Evolutionary conservation across 2,113 vertebrate species (phyloP).

Genomic region (Pluvialis apricaria): DNA sequence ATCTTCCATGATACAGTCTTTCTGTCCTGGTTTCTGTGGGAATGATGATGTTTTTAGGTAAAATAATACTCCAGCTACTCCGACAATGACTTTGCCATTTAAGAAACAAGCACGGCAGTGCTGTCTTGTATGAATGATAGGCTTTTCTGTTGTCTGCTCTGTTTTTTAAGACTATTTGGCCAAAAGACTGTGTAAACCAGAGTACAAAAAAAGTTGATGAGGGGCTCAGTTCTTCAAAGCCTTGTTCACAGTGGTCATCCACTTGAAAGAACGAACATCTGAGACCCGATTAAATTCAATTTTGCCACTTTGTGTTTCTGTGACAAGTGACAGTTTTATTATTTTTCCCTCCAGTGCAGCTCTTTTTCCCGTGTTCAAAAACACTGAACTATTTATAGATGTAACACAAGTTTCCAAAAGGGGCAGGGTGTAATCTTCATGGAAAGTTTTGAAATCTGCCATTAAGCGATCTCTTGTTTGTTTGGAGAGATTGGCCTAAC

Average conservation of each 20-base stretch:
- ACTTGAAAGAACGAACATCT: not conserved
- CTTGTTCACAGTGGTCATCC: not conserved
- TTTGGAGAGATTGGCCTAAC: not conserved
- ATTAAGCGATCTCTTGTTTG: not conserved
- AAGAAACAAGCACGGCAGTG: not conserved
- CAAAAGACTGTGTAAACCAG: not conserved
- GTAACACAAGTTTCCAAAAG: not conserved
- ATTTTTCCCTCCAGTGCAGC: not conserved
- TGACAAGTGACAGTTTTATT: not conserved
- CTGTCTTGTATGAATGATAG: not conserved
- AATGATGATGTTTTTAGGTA: not conserved
- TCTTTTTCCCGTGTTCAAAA: slow-evolving; percentile 5
- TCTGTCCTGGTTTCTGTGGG: not conserved
- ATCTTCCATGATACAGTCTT: not conserved
- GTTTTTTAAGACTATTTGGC: not conserved
- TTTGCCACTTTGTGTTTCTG: not conserved
- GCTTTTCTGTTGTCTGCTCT: not conserved
- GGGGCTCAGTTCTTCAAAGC: not conserved
- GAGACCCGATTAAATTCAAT: not conserved
- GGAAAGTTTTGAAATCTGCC: not conserved
- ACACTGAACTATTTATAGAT: not conserved
- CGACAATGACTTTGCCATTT: not conserved
- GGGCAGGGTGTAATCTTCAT: not conserved
- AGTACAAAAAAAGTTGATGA: not conserved
- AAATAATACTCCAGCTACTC: not conserved